Conservation (phyloP, 2,113 vertebrate genomes). For the zebrafish (Danio rerio) region DNA sequence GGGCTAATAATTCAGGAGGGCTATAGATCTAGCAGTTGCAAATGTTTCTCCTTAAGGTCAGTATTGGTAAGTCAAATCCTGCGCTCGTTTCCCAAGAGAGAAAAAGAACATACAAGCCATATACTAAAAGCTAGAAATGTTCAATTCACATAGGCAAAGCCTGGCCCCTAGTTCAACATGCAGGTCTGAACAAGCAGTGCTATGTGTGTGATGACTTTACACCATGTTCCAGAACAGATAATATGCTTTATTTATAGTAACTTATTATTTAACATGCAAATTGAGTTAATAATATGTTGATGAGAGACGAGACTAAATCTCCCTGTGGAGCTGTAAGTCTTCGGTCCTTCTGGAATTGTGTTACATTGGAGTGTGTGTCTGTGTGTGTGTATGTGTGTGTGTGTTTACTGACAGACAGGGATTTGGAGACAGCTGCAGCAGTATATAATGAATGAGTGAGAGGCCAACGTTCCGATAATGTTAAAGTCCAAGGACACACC, state of each 20-base stretch:
- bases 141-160: constrained; percentile 35
- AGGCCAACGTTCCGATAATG: not conserved
- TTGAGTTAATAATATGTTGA: constrained; percentile 5
- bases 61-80: not conserved
- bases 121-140: constrained; percentile 33
- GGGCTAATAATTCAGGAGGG: no score
- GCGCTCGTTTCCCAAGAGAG: not conserved
- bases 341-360: not conserved
- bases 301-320: not conserved
- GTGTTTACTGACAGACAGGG: not conserved
- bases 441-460: not conserved
- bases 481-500: constrained; percentile 14
- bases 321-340: not conserved
- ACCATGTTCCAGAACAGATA: not conserved
- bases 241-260: not conserved
- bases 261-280: constrained; percentile 7
- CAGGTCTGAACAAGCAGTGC: constrained; percentile 17
- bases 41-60: not conserved
- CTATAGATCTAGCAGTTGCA: not conserved
- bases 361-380: not conserved
- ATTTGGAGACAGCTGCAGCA: constrained; percentile 42
- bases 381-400: not conserved
- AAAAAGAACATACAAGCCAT: constrained; percentile 21
- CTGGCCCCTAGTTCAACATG: constrained; percentile 3
- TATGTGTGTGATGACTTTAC: constrained; percentile 24